phyloP scores from a whole-genome alignment of 2,113 vertebrate genomes.

The Ia io region DNA sequence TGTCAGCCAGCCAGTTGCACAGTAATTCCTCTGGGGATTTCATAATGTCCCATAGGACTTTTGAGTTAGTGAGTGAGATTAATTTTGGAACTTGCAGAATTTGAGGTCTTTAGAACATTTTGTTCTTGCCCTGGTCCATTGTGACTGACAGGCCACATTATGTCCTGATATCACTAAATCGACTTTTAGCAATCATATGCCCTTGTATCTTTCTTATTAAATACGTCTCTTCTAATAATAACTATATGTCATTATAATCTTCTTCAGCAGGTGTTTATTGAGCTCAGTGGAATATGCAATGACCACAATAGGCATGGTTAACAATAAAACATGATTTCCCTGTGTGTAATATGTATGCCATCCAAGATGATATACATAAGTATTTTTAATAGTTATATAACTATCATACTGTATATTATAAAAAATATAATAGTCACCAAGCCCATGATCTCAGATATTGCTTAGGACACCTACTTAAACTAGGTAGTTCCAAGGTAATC shows the following conservation, averaged over 20 bases:
- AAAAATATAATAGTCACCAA: neutral
- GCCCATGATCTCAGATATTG: conserved; percentile 11
- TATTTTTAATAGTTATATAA: neutral
- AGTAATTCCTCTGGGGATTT: neutral
- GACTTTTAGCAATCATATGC: neutral
- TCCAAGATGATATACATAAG: neutral
- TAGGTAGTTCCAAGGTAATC: neutral
- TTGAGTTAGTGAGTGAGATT: neutral
- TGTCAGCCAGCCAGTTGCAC: neutral
- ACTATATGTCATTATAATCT: neutral
- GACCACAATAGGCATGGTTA: neutral
- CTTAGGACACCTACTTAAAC: neutral
- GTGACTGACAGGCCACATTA: neutral
- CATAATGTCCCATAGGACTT: neutral
- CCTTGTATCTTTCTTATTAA: conserved; percentile 20
- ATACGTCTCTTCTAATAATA: neutral
- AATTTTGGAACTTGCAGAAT: conserved; percentile 20
- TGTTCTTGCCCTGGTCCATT: neutral
- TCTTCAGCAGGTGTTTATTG: neutral
- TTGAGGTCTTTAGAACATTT: neutral
- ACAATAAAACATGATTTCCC: neutral
- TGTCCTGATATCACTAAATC: neutral
- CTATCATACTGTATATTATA: neutral
- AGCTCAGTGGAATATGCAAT: neutral
- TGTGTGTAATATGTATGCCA: neutral